Evolutionary conservation across 2,797 vertebrate species (phyloP).

Genomic region (Hydrophis major): DNA sequence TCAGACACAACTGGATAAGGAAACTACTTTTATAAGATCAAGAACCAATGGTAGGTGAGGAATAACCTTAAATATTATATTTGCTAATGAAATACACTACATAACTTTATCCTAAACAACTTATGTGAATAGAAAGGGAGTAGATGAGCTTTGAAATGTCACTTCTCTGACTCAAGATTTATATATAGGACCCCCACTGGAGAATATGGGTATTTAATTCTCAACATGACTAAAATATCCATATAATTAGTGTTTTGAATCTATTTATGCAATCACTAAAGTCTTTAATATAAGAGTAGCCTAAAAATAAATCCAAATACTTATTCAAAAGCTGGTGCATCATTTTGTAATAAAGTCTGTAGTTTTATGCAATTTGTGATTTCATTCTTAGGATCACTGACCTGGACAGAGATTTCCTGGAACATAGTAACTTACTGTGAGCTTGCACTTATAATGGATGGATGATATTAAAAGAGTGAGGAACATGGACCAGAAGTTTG

Average conservation of each 20-base stretch:
- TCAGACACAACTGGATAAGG: neutral
- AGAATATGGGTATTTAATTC: neutral
- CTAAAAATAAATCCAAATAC: neutral
- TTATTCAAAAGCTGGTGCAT: neutral
- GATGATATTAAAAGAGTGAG: neutral
- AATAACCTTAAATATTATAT: neutral
- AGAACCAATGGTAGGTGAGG: neutral
- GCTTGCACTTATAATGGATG: neutral
- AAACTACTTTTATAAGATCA: neutral
- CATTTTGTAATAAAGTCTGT: neutral
- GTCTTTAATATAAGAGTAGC: neutral
- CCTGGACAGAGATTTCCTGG: neutral
- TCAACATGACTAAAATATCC: neutral
- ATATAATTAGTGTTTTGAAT: neutral
- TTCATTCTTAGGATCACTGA: neutral
- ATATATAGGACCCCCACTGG: neutral
- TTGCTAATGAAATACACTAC: neutral
- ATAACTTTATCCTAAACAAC: neutral
- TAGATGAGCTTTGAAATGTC: neutral
- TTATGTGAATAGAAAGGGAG: neutral
- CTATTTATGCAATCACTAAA: neutral
- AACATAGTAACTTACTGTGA: neutral
- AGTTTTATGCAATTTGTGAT: neutral
- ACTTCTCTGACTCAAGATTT: neutral
- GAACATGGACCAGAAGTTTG: neutral